These are phyloP conservation scores for Oncorhynchus nerka DNA, from an alignment of 2,113 vertebrate species.

Conservation along the genomic window DNA sequence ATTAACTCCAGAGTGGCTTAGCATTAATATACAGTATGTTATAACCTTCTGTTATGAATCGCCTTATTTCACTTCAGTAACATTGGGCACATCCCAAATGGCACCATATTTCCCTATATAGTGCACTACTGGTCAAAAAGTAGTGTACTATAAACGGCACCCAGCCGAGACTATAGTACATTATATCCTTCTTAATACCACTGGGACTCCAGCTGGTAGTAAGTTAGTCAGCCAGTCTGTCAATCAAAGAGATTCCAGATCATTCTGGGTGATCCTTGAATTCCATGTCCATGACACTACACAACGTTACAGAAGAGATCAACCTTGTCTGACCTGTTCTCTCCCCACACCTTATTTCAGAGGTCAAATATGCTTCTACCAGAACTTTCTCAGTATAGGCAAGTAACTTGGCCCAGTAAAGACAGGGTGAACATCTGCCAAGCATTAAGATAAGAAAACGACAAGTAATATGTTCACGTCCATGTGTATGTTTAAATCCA, in stretches of 20 bases:
- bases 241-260: slow-evolving; percentile 30
- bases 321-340: slow-evolving; percentile 28
- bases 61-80: slow-evolving; percentile 6
- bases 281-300: slow-evolving; percentile 16
- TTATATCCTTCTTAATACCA: not conserved
- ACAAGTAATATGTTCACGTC: slow-evolving; percentile 16
- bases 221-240: not conserved
- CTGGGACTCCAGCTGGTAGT: not conserved
- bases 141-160: too few species aligned
- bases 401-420: not conserved
- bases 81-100: not conserved
- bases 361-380: slow-evolving; percentile 39
- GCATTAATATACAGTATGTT: not conserved
- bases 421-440: slow-evolving; percentile 34
- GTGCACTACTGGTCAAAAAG: not conserved
- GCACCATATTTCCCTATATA: not conserved
- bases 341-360: slow-evolving; percentile 45
- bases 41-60: slow-evolving; percentile 26
- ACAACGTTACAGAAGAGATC: slow-evolving; percentile 7
- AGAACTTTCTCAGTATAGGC: slow-evolving; percentile 22
- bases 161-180: not conserved
- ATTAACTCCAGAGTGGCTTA: slow-evolving; percentile 10
- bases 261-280: slow-evolving; percentile 16
- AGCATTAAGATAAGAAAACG: slow-evolving; percentile 37
- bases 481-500: slow-evolving; percentile 18